Evolutionary conservation across 2,888 invertebrate species (phyloP).

Genomic region (Crocallis elinguaria): DNA sequence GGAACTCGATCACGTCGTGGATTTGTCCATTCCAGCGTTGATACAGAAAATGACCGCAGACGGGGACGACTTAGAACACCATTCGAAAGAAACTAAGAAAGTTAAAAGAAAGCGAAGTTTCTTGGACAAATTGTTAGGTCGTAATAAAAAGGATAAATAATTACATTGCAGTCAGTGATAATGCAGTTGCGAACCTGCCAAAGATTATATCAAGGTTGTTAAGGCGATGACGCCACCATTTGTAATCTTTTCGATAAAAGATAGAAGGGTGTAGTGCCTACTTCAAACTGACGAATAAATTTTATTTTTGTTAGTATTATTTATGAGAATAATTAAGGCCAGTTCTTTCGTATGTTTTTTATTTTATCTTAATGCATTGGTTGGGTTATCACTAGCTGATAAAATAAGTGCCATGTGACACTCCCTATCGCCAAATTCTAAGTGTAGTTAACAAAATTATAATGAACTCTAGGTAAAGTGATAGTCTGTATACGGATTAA

Average conservation of each 20-base stretch:
- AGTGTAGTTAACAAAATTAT: constrained; percentile 43
- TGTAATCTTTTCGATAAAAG: constrained; percentile 64
- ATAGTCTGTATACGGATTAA: constrained; percentile 1
- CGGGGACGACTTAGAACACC: constrained; percentile 64
- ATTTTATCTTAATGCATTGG: constrained; percentile 79
- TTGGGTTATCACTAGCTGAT: constrained; percentile 79
- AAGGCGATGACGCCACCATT: constrained; percentile 65
- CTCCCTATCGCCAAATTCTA: constrained; percentile 74
- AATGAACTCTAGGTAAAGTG: constrained; percentile 15
- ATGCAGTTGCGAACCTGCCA: constrained; percentile 67
- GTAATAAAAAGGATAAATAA: constrained; percentile 68
- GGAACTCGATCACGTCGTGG: constrained; percentile 55
- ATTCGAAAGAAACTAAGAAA: constrained; percentile 64
- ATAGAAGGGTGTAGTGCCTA: constrained; percentile 39
- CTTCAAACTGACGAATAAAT: constrained; percentile 43
- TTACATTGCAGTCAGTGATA: constrained; percentile 53
- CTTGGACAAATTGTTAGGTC: constrained; percentile 75
- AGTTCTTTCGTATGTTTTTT: constrained; percentile 66
- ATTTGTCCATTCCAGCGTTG: constrained; percentile 73
- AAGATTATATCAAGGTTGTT: constrained; percentile 71
- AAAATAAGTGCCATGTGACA: constrained; percentile 80
- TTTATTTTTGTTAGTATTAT: constrained; percentile 48
- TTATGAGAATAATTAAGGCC: constrained; percentile 68
- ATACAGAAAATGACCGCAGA: constrained; percentile 73
- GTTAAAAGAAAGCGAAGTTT: constrained; percentile 80